Percentiles rank a stretch among this genome's conserved stretches.
phyloP scores from a whole-genome alignment of 2,113 vertebrate species.

The Eretmochelys imbricata region DNA sequence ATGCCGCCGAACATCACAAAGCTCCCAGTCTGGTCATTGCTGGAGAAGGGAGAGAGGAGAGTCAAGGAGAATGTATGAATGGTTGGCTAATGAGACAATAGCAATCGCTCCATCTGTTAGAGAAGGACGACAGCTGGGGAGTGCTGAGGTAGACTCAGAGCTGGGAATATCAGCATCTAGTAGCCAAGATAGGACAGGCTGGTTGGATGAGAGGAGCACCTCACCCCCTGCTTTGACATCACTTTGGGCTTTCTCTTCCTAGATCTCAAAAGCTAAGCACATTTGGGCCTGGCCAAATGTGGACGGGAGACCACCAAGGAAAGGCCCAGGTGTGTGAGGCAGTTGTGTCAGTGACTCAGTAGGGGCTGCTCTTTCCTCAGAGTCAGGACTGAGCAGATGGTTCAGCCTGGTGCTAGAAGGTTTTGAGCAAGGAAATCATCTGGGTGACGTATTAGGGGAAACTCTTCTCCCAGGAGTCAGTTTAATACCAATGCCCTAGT shows the following conservation, averaged over 20 bases:
- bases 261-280: background rate
- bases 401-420: background rate
- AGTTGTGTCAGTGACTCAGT: background rate
- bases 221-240: no score
- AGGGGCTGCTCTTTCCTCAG: background rate
- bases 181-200: background rate
- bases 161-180: background rate
- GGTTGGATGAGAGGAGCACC: background rate
- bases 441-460: background rate
- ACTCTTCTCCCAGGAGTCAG: background rate
- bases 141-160: no score
- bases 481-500: background rate
- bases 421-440: background rate
- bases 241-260: background rate
- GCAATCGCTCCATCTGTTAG: background rate
- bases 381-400: background rate
- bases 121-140: background rate
- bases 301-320: background rate
- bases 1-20: conserved; percentile 75
- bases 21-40: conserved; percentile 63
- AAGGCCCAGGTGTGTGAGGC: background rate
- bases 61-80: background rate
- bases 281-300: background rate
- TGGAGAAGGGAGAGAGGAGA: background rate
- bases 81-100: no score